These are phyloP conservation scores for Percopsis omiscomaycus DNA, from an alignment of 2,797 vertebrate species.

Conservation along the genomic window DNA sequence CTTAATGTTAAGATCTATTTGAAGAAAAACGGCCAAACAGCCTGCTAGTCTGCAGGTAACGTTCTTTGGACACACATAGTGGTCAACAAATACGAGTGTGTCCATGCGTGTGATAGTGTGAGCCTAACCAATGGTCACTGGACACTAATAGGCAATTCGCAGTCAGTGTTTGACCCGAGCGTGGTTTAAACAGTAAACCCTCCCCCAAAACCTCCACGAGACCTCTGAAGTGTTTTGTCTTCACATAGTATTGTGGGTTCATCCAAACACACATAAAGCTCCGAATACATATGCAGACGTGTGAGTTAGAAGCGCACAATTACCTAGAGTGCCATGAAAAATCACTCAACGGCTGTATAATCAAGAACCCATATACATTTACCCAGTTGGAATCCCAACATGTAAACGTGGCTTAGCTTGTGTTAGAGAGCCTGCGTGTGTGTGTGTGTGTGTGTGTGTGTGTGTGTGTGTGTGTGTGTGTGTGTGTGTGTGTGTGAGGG, in stretches of 20 bases:
- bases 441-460: not conserved
- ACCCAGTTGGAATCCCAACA: too few relatives aligned
- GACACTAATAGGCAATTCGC: conserved; percentile 36
- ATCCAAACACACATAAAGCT: too few relatives aligned
- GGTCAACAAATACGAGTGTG: conserved; percentile 87
- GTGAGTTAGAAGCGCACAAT: too few relatives aligned
- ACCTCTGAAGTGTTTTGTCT: not conserved
- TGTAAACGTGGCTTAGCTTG: not conserved
- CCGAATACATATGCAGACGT: too few relatives aligned
- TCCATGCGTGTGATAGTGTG: conserved; percentile 66
- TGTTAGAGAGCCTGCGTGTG: too few relatives aligned
- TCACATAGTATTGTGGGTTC: too few relatives aligned
- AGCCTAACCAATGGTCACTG: conserved; percentile 67
- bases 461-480: not conserved
- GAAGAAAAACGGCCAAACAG: conserved; percentile 89
- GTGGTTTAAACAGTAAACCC: conserved; percentile 15
- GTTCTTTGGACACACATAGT: conserved; percentile 86
- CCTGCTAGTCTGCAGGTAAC: conserved; percentile 79
- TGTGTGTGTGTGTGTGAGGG: not conserved
- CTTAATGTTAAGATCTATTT: conserved; percentile 86
- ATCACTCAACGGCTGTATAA: too few relatives aligned
- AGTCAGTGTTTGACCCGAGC: conserved; percentile 24
- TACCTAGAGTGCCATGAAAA: too few relatives aligned
- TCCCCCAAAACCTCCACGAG: not conserved
- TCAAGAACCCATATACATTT: too few relatives aligned